A percentile compares a stretch with the other conserved stretches of the same genome.
These are phyloP conservation scores for Cotesia typhae DNA, from an alignment of 1,140 invertebrate species.

Conservation along the genomic window DNA sequence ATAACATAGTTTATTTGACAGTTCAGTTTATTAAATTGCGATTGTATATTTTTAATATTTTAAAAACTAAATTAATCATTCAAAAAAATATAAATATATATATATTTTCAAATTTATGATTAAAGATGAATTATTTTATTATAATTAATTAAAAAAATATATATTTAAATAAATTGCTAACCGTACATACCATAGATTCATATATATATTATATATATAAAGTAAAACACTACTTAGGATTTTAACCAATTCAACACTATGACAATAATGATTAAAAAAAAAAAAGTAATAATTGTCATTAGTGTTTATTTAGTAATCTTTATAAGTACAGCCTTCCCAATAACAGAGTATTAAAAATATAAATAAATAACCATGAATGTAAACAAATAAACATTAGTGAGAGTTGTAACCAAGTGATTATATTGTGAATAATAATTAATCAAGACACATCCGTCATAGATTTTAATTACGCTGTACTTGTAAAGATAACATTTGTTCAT, in stretches of 20 bases:
- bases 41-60: too few relatives aligned
- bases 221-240: conserved; percentile 60
- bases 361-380: conserved; percentile 10
- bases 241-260: conserved; percentile 58
- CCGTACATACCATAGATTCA: conserved; percentile 48
- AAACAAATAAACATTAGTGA: conserved; percentile 15
- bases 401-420: conserved; percentile 2
- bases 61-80: too few relatives aligned
- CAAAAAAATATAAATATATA: too few relatives aligned
- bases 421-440: too few relatives aligned
- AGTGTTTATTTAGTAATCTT: conserved; percentile 50
- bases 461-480: conserved; percentile 17
- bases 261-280: conserved; percentile 26
- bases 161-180: conserved; percentile 18
- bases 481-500: conserved; percentile 31
- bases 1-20: too few relatives aligned
- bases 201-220: conserved; percentile 30
- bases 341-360: not conserved
- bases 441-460: not conserved
- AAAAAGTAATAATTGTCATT: conserved; percentile 53
- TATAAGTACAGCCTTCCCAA: conserved; percentile 41
- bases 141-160: not conserved
- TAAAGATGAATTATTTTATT: not conserved
- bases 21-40: too few relatives aligned
- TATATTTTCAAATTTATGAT: not conserved